Evolutionary conservation across 2,113 vertebrate genomes (phyloP).

Genomic region (Actenoides lindsayi): DNA sequence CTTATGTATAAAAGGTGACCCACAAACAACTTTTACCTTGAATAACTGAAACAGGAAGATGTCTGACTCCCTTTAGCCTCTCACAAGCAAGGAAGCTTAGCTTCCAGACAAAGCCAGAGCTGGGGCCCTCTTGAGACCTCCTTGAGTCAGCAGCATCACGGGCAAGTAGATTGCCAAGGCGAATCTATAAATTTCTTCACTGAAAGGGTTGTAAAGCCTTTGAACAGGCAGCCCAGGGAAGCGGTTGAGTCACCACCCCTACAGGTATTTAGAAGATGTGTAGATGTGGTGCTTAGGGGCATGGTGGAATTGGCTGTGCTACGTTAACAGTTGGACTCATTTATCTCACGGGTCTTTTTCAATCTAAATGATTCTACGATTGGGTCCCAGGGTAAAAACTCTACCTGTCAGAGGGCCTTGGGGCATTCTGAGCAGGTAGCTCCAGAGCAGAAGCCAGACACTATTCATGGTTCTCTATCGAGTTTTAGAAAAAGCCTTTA

Average conservation of each 20-base stretch:
- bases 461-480: accelerated
- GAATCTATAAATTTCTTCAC: background rate
- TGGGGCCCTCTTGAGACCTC: background rate
- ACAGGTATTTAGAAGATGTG: background rate
- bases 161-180: background rate
- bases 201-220: background rate
- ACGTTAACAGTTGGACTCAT: background rate
- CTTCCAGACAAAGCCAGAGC: background rate
- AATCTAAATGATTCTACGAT: background rate
- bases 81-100: background rate
- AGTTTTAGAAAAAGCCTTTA: background rate
- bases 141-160: background rate
- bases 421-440: background rate
- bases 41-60: constrained; percentile 13
- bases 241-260: background rate
- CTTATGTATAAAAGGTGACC: background rate
- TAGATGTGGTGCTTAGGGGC: background rate
- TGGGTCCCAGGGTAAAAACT: background rate
- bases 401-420: background rate
- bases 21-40: background rate
- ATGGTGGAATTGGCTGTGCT: background rate
- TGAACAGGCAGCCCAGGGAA: background rate
- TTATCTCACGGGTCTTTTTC: background rate
- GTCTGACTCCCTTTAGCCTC: background rate
- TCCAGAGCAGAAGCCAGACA: background rate